Evolutionary conservation across 2,797 vertebrate species (phyloP).

Genomic region (Takifugu ocellatus): DNA sequence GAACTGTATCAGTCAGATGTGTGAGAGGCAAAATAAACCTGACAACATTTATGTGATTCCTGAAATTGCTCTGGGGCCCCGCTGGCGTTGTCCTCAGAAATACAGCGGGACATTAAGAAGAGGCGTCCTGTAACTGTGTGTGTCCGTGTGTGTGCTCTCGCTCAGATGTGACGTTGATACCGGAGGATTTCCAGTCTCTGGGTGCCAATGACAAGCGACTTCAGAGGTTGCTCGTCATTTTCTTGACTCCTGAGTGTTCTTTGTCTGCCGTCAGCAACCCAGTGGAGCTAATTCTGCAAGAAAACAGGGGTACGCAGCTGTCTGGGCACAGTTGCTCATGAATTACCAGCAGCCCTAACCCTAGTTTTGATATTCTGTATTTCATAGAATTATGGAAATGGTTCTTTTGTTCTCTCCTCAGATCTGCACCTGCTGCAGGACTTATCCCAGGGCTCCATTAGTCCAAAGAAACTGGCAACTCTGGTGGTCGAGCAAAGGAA

Average conservation of each 20-base stretch:
- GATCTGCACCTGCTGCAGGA: conserved; percentile 83
- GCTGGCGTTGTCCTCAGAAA: conserved; percentile 11
- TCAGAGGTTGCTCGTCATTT: conserved; percentile 78
- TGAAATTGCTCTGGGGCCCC: conserved; percentile 20
- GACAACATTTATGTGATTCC: conserved; percentile 30
- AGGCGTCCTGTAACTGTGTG: conserved; percentile 4
- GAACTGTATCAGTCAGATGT: conserved; percentile 6
- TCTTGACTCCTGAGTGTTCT: conserved; percentile 85
- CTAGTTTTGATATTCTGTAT: neutral
- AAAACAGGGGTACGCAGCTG: conserved; percentile 78
- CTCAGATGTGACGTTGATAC: conserved; percentile 83
- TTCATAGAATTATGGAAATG: neutral
- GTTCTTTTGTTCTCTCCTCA: conserved; percentile 47
- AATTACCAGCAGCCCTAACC: neutral
- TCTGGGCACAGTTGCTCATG: neutral
- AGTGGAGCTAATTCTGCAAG: conserved; percentile 84
- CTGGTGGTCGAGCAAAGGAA: conserved; percentile 80
- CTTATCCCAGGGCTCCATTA: conserved; percentile 79
- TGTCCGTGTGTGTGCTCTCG: neutral
- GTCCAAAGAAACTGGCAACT: conserved; percentile 77
- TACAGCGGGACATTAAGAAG: conserved; percentile 1
- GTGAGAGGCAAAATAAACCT: neutral
- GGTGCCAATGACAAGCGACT: conserved; percentile 68
- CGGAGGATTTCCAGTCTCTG: conserved; percentile 77
- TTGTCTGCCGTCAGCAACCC: conserved; percentile 84